Base-by-base conservation (phyloP, 2,797 vertebrate genomes). In the Cossypha caffra region DNA sequence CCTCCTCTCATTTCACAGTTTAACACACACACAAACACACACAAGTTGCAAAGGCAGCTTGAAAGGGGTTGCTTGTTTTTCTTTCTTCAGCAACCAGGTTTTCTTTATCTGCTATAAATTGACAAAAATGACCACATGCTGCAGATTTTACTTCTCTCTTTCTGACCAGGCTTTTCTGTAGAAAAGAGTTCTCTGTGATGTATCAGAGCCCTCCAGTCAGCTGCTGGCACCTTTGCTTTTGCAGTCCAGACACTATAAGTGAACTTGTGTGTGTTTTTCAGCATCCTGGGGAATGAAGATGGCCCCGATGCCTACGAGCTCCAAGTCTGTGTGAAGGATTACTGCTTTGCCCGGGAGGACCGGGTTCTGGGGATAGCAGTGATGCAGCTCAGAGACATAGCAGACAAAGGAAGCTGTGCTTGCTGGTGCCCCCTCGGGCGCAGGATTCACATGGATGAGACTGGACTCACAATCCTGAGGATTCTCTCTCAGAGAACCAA, bases 261-360 rank as follows among this genome's bases (percentile, higher is more conserved):
- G 40, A 87, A 54, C 25, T 16, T 48, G 3, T 31, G 25, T 82
- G 24, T 94, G 71, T 79, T 80, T 96, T 90, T 37, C 98, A 99
- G 99, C 94, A 98, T 99, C 76, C 98, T 99, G 71, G 99, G 99
- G n/a, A 99, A 99, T 16, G 99, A 99, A 97, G 99, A 99, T 0
- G 98, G 98, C 18, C 99, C 99, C 0, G 99, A 99, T 61, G 98
- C 98, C 96, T 99, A 99, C 5, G 99, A 99, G 98, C 98, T 99
- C 87, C 99, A 99, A 97, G 98, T 99, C 81, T 99, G 99, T 4
- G 98, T 99, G 96, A 99, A 99, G 96, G 99, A 99, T 96, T 99
- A 99, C 98, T 99, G 99, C 94, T 99, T 99, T 59, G 99, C 99
- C 66, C 99, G 99, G 1, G 99, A 99, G 10, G 99, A 99, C 97